Evolutionary conservation across 2,888 invertebrate genomes (phyloP), one percentile per base, ranked within the genome.

Genomic region (Neoscelio sp.): DNA sequence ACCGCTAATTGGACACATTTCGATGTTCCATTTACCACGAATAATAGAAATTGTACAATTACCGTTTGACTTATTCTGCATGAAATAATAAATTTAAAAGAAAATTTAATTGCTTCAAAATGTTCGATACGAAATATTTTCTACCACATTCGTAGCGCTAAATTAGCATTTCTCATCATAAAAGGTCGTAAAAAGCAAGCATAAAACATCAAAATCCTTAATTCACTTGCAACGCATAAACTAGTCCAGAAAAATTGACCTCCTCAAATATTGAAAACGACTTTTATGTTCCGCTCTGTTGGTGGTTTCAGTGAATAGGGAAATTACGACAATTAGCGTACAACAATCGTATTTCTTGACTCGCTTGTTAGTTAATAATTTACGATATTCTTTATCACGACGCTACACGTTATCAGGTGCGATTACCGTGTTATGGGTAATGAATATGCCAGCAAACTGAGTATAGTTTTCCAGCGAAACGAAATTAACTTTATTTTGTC

Each of bases 291-390:
- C 26, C 8, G 46, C 56, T 13, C 23, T 15, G 40, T 50, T 50
- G 70, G 68, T 48, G 68, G 58, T 50, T 70, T 48, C 70, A 70
- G n/a, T 38, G 58, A 70, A 44, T 58, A 60, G 58, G 30, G 28
- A 52, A 52, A 44, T 71, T 60, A 50, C 35, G 42, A 71, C 58
- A 70, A 70, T 71, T 71, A 71, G 35, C 23, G 38, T 23, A 46
- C 23, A 38, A 64, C 62, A 64, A 64, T 64, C 48, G 56, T 73
- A 48, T 64, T 64, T 64, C 64, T 64, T 56, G 28, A 56, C 48
- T 7, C 18, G 56, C 62, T 76, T 46, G 62, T 76, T 70, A 68
- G 40, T 56, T 68, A 62, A 60, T 62, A 56, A 68, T 70, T 76
- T 64, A 54, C 33, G 46, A 70, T 60, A 70, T 70, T 70, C 40